Evolutionary conservation across 1,140 invertebrate species (phyloP), one percentile per base, ranked within the genome.

Genomic region (Drosophila tropicalis): DNA sequence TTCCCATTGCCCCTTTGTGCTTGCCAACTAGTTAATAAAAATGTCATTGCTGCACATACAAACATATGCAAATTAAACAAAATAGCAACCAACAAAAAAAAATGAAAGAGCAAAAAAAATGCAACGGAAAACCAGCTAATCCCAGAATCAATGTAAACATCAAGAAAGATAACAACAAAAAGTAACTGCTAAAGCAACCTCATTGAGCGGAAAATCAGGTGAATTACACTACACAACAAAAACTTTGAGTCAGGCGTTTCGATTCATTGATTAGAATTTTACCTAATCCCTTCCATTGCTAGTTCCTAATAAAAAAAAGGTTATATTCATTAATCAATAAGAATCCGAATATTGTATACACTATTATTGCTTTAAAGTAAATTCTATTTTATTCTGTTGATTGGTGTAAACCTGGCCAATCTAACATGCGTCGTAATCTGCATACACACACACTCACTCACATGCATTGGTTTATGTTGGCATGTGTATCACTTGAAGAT

Each of bases 21-120:
- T 62, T 69, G 73, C 62, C 66, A 85, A 86, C 79, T 69, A 79
- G 71, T 87, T 86, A 86, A 86, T 86, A 86, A 86, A 86, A 86
- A 86, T 86, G 82, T 86, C 82, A 86, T 69, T 76, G 74, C 79
- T 78, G 67, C 65, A 75, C 81, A 76, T 61, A 81, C 71, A 77
- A 73, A 36, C 32, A 32, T 73, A 87, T 86, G 82, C 79, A 86
- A 86, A 86, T 82, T 40, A 64, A 67, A 62, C 74, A 61, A 63
- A 54, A 76, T 63, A 70, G 74, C 70, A 67, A 70, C 7, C 10
- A 54, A 34, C 22, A 40, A 13, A n/a, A 40, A 13, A n/a, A 39
- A 60, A 29, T 29, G 1, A 64, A 56, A 29, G 36, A 12, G 12
- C 3, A 51, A 72, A 39, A 39, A 39, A 62, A 44, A 29, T 41